These are phyloP conservation scores for Rhinogobio ventralis DNA, from an alignment of 2,797 vertebrate genomes.

Conservation along the genomic window DNA sequence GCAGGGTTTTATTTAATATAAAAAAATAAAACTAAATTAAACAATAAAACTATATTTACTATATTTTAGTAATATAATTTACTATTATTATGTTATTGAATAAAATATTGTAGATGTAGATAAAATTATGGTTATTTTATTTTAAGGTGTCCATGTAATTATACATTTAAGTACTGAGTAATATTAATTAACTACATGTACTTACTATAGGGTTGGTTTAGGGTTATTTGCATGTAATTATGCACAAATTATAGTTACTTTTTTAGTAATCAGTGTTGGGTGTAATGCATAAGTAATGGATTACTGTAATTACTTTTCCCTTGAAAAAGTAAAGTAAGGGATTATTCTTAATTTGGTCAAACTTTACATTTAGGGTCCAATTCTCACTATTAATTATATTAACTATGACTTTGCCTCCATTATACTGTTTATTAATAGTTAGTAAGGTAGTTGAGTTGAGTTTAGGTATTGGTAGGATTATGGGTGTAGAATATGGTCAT, in stretches of 20 bases:
- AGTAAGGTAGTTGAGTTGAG: no score
- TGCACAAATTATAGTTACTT: background rate
- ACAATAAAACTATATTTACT: no score
- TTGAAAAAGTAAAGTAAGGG: background rate
- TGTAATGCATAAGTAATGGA: background rate
- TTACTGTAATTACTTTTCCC: background rate
- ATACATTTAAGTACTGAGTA: background rate
- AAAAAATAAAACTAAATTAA: background rate
- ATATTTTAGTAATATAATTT: no score
- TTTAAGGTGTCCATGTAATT: background rate
- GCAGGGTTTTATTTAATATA: background rate
- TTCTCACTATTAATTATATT: no score
- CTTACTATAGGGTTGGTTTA: background rate
- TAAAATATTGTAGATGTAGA: background rate
- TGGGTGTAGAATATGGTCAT: no score
- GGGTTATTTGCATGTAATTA: background rate
- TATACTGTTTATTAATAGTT: no score
- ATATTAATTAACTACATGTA: background rate
- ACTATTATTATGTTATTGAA: background rate
- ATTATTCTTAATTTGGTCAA: background rate
- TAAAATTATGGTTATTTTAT: background rate
- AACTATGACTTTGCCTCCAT: no score
- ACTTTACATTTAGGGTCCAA: no score
- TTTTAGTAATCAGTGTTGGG: background rate
- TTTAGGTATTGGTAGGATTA: no score